Base-by-base conservation (phyloP, 1,140 invertebrate genomes). In the Euwallacea similis region DNA sequence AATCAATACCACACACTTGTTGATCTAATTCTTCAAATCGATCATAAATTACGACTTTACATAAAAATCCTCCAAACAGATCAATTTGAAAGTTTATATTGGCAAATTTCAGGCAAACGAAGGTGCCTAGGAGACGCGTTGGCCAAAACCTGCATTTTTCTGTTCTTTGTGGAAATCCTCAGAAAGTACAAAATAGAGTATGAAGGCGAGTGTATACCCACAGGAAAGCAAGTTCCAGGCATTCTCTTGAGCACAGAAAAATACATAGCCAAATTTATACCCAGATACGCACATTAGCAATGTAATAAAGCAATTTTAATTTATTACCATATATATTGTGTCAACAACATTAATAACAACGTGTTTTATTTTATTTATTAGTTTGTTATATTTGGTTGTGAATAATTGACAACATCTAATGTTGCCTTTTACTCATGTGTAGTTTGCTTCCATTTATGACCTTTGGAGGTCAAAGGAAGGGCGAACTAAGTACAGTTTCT, bases 121-220 rank as follows among this genome's bases (percentile, higher is more conserved):
- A 83, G 86, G 54, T 90, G 88, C 71, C 72, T 87, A 0, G 89
- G 88, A n/a, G 88, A 90, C 77, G 76, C 77, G 53, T 70, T 90
- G 13, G 88, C 88, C 0, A 85, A 84, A 59, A 78, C 82, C 8
- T 84, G 82, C 50, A 69, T 89, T 13, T 89, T 87, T 72, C 67
- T 87, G 42, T 87, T 86, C 66, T 80, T 87, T 59, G 79, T 84
- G 1, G 77, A 82, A 56, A 75, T 88, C 13, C 71, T 89, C 15
- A 84, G 87, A 70, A 79, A 84, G 64, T 89, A 85, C 73, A 73
- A 82, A 42, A 73, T 88, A 10, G 74, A 82, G 43, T 11, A 81
- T 6, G 77, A 80, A 2, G 43, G 76, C 0, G 81, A 78, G 13
- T 72, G 80, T 2, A 42, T 75, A 55, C 84, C 85, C 2, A 74